Evolutionary conservation across 2,888 invertebrate genomes (phyloP), one percentile per base, ranked within the genome.

Genomic region (Nephrotoma flavescens): DNA sequence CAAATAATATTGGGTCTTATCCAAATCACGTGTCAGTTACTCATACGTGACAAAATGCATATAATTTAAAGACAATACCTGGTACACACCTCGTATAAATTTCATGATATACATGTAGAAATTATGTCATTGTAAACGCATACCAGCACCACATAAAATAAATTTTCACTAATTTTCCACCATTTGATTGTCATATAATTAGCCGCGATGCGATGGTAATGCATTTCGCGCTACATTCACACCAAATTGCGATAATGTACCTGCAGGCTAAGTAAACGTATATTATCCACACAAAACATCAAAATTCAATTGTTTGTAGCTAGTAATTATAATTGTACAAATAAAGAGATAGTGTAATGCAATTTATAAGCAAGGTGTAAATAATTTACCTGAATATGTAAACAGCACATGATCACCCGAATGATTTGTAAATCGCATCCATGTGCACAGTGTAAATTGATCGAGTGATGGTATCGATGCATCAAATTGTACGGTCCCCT

Each of bases 381-480:
- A 31, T 31, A 31, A 92, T 93, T 94, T 90, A 97, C 97, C 94
- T 89, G 96, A 94, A 90, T 97, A 97, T 15, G 96, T 96, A 90
- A 97, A 95, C 86, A 97, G 90, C 0, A 96, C 96, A 92, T 97
- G 97, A 90, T 97, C 96, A 87, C 95, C 95, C 41, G 94, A 94
- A 90, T 97, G 96, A 89, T 96, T 97, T 89, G 94, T 94, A 90
- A 96, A 96, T 89, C 96, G 96, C 89, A 94, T 94, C 97, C 97
- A 97, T 92, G 94, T 94, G 90, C 97, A 97, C 9, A 97, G 92
- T 0, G 96, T 96, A 90, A 96, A 96, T 90, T 97, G 96, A 89
- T 96, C 96, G 88, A 97, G 90, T 89, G 96, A 95, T 0, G 96
- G 96, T 47, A 97, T 89, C 42, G 93, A 92, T 52, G 93, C 93